Conservation (phyloP, 1,140 invertebrate species). For the Drosophila kurseongensis region DNA sequence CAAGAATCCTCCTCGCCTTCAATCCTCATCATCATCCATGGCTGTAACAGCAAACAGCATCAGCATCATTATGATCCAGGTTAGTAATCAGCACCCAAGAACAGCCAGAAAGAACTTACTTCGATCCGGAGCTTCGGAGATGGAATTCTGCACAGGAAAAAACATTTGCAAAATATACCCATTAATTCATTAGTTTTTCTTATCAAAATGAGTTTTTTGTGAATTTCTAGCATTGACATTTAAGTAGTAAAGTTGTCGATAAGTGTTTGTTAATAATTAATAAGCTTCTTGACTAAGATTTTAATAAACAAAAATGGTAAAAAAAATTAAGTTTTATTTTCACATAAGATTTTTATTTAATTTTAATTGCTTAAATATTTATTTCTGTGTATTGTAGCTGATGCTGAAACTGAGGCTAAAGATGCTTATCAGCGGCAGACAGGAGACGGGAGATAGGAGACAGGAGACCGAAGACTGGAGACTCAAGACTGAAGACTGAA, state of each 20-base stretch:
- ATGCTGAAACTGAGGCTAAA: slow-evolving; percentile 30
- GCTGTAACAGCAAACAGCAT: slow-evolving; percentile 22
- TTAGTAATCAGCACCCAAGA: slow-evolving; percentile 48
- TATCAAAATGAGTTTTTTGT: background rate
- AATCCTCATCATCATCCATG: slow-evolving; percentile 25
- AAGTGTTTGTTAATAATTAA: too few species aligned
- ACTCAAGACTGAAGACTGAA: slow-evolving; percentile 33
- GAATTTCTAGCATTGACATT: too few species aligned
- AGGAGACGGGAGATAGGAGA: slow-evolving; percentile 47
- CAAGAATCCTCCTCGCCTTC: slow-evolving; percentile 51
- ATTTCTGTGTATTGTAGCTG: slow-evolving; percentile 10
- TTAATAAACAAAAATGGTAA: too few species aligned
- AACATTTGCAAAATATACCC: background rate
- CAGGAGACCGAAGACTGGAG: slow-evolving; percentile 22
- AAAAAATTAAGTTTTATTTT: too few species aligned
- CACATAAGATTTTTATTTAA: background rate
- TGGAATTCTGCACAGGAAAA: slow-evolving; percentile 25
- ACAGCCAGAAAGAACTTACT: slow-evolving; percentile 29
- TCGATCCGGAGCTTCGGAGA: slow-evolving; percentile 18
- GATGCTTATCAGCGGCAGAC: slow-evolving; percentile 76
- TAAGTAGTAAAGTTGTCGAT: too few species aligned
- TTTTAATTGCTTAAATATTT: too few species aligned
- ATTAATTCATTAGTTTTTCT: background rate
- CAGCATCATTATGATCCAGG: slow-evolving; percentile 40
- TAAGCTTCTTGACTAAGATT: too few species aligned